Evolutionary conservation across 1,140 invertebrate genomes (phyloP).

Genomic region (Diachasma alloeum): DNA sequence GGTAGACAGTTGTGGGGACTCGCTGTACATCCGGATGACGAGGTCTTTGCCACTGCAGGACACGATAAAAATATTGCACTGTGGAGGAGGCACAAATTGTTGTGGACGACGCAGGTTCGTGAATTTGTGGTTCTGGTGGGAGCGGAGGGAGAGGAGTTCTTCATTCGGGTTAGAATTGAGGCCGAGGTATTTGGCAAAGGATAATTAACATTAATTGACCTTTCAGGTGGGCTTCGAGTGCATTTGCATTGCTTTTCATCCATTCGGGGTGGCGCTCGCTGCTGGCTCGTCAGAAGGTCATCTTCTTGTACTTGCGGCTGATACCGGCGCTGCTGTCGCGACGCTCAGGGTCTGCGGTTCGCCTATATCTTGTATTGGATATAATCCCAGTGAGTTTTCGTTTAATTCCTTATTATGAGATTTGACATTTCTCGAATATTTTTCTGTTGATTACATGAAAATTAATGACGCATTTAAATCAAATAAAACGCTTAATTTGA

Average conservation of each 20-base stretch:
- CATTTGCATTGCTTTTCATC: constrained; percentile 86
- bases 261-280: constrained; percentile 84
- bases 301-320: constrained; percentile 83
- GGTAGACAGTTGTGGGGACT: constrained; percentile 89
- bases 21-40: constrained; percentile 88
- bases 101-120: constrained; percentile 86
- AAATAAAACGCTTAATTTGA: no score
- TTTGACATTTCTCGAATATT: not conserved
- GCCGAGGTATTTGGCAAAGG: not conserved
- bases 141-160: no score
- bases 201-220: not conserved
- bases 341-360: constrained; percentile 87
- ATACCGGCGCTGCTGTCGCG: constrained; percentile 81
- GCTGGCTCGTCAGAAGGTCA: constrained; percentile 90
- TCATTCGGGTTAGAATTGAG: not conserved
- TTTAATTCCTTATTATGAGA: not conserved
- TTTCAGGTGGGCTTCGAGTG: constrained; percentile 79
- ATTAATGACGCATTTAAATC: no score
- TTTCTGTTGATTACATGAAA: no score
- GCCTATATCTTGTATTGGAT: constrained; percentile 82
- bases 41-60: constrained; percentile 91
- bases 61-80: constrained; percentile 91
- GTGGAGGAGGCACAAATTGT: constrained; percentile 86
- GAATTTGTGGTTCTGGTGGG: constrained; percentile 16
- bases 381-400: constrained; percentile 78